A percentile compares a stretch with the other conserved stretches of the same genome.
These are phyloP conservation scores for Orthosia gracilis DNA, from an alignment of 2,888 invertebrate genomes.

Conservation along the genomic window DNA sequence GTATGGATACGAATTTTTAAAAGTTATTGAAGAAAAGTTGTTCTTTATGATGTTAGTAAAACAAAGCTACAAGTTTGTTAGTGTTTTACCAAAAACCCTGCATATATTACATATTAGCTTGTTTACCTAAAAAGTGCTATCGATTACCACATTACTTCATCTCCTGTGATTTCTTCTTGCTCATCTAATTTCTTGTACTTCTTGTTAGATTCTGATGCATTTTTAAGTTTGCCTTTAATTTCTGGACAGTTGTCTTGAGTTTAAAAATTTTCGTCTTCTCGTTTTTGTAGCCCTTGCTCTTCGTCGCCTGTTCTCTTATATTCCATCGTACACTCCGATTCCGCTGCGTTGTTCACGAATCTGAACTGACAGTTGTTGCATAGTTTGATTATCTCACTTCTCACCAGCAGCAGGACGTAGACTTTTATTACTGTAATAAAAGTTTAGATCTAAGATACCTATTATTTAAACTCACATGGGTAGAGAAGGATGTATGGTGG, in stretches of 20 bases:
- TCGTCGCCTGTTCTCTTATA: background rate
- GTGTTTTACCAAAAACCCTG: too few species aligned
- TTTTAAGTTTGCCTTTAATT: background rate
- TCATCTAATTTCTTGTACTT: background rate
- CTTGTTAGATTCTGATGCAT: background rate
- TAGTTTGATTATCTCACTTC: background rate
- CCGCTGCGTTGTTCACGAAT: constrained; percentile 3
- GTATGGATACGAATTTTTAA: too few species aligned
- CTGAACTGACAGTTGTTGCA: background rate
- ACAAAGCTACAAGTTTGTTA: too few species aligned
- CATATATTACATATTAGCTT: too few species aligned
- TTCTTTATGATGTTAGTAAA: too few species aligned
- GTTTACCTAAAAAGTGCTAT: too few species aligned
- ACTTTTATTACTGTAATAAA: background rate
- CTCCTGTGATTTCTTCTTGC: background rate
- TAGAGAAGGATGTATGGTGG: too few species aligned
- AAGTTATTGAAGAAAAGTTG: too few species aligned
- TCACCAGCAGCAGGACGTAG: background rate
- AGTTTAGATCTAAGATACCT: background rate
- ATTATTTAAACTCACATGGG: background rate
- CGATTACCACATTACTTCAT: too few species aligned
- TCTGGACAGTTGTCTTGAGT: background rate
- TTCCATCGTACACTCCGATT: background rate
- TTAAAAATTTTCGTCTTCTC: background rate
- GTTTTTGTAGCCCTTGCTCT: background rate